phyloP scores from a whole-genome alignment of 2,797 vertebrate genomes.

The Coilia nasus region DNA sequence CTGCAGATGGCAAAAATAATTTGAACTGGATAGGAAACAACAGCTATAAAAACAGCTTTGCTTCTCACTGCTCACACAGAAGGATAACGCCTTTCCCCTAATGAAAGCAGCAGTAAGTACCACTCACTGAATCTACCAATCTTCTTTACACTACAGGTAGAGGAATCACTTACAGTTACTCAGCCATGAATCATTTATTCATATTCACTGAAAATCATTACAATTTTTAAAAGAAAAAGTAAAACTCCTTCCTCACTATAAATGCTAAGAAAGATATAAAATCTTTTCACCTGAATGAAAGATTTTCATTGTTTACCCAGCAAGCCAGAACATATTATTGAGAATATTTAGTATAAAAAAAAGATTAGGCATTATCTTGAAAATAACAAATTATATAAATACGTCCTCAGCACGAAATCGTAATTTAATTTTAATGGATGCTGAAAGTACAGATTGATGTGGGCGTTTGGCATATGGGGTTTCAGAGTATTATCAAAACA shows the following conservation, averaged over 20 bases:
- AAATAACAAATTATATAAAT: background rate
- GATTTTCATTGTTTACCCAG: background rate
- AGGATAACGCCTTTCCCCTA: background rate
- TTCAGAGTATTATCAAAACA: background rate
- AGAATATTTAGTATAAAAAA: background rate
- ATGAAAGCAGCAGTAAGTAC: background rate
- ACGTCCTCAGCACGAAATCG: background rate
- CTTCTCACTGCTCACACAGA: background rate
- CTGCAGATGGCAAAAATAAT: background rate
- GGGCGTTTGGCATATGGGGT: background rate
- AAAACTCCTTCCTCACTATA: background rate
- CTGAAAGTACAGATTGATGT: background rate
- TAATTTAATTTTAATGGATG: background rate
- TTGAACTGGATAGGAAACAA: background rate
- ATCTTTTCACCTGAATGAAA: background rate
- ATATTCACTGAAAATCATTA: background rate
- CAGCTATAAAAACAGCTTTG: background rate
- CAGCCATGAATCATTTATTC: background rate
- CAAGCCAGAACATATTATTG: background rate
- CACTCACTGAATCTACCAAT: background rate
- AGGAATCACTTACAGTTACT: background rate
- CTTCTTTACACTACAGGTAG: background rate
- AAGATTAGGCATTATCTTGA: background rate
- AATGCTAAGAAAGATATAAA: background rate
- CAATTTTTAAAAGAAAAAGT: background rate